Base-by-base conservation (phyloP, 2,888 invertebrate genomes). In the Ryuthela nishihirai region DNA sequence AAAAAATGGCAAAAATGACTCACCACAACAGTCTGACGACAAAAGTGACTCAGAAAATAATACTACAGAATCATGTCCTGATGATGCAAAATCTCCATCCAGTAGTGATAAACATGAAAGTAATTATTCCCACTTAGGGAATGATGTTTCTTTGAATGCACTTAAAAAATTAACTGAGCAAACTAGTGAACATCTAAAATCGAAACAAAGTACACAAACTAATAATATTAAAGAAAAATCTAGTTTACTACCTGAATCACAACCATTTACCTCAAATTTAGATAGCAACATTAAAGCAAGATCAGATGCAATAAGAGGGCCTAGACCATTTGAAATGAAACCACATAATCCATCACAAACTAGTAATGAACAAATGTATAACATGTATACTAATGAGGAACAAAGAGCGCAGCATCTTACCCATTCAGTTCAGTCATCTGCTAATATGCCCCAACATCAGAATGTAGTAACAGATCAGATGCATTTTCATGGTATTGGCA, bases 221-320 rank as follows among this genome's bases (percentile, higher is more conserved):
- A 49, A 43, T 39, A 55, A 50, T 21, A 41, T 41, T 36, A 50
- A 56, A 20, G 41, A 40, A 21, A 50, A 46, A 18, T 49, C 55
- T 26, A 44, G 44, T 10, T 18, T 17, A 17, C 17, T 35, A 21
- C 52, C 40, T 17, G 53, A 48, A 32, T 53, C 48, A 39, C 54
- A 53, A 39, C 34, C 53, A 18, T 59, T 59, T 52, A 43, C 52
- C 47, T 59, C 58, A 42, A 53, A 53, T 42, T 47, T 38, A 18
- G 47, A 43, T 43, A 59, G 53, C 58, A 59, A 59, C 53, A 59
- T 53, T 38, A 45, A 56, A 36, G 39, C 42, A 32, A 59, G 53
- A 47, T 48, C 48, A 29, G 58, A 52, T 43, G 34, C 40, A 24
- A 42, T 41, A n/a, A n/a, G n/a, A n/a, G n/a, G n/a, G 25, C 58